These are phyloP conservation scores for Hipposideros larvatus DNA, from an alignment of 2,797 vertebrate species.

Conservation along the genomic window DNA sequence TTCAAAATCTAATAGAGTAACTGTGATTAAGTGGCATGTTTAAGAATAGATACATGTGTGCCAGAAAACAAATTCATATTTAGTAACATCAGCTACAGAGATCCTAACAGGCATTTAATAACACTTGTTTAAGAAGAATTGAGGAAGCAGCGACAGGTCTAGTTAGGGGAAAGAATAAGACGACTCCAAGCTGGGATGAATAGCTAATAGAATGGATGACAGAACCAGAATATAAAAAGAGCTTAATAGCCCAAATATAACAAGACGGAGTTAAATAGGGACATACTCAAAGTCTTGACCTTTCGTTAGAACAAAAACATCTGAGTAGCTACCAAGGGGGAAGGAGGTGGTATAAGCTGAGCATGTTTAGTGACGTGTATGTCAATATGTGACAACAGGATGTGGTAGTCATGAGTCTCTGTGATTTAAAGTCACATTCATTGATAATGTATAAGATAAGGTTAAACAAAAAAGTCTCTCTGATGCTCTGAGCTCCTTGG, in stretches of 20 bases:
- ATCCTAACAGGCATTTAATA: background rate
- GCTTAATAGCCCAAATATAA: constrained; percentile 51
- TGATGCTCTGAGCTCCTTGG: background rate
- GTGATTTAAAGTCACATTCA: background rate
- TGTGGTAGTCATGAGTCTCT: background rate
- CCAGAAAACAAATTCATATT: background rate
- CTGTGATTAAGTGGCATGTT: background rate
- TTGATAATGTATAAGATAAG: background rate
- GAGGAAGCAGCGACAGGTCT: background rate
- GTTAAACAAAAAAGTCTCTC: background rate
- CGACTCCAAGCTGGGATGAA: background rate
- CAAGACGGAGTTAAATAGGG: background rate
- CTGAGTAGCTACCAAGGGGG: background rate
- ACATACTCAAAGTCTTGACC: background rate
- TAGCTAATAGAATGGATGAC: background rate
- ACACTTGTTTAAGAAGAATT: background rate
- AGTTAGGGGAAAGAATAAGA: background rate
- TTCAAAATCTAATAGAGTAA: background rate
- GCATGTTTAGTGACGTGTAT: background rate
- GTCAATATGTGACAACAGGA: background rate
- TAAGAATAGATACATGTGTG: background rate
- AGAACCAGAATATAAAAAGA: constrained; percentile 47
- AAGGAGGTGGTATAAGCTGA: background rate
- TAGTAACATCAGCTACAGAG: background rate
- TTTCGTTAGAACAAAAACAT: constrained; percentile 38